Evolutionary conservation across 2,113 vertebrate genomes (phyloP), one percentile per base, ranked within the genome.

Genomic region (Nibea albiflora): DNA sequence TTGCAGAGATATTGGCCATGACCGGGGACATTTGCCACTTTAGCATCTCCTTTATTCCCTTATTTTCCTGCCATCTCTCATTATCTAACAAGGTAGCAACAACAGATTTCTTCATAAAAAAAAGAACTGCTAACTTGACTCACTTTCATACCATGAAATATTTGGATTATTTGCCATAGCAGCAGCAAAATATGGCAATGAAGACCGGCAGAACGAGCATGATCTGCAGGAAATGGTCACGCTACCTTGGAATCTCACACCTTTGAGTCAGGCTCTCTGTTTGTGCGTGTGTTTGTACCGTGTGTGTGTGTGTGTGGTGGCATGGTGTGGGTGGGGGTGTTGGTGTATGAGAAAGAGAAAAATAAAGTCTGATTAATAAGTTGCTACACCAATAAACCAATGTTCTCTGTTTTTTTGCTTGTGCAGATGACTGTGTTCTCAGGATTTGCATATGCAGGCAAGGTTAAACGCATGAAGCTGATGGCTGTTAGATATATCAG

Each of bases 201-300:
- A 26, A 66, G 28, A 26, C 63, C 39, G 20, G 47, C 47, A 52
- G 47, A 35, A 20, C 11, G 14, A 17, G 14, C 57, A 39, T 19
- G 20, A 22, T 31, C 46, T 52, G 16, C 44, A 79, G 68, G 88
- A 91, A 89, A 85, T 78, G 89, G 79, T 88, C 81, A 76, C 9
- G 35, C 20, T 11, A 53, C 57, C 39, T 57, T 61, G 74, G n/a
- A 8, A 11, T 66, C 9, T 68, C 17, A 71, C 39, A 71, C 65
- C 15, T 42, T 15, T 49, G 22, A 15, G 47, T 42, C 4, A 16
- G 11, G 31, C 4, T 31, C 1, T 53, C 11, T 50, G 50, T 4
- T 44, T 73, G 42, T 22, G 54, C 47, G 39, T 22, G 31, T 35
- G 54, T 22, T 14, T 31, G 31, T 31, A 31, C 31, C 31, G 42